These are phyloP conservation scores for Sitta europaea DNA, from an alignment of 2,113 vertebrate species.

Conservation along the genomic window DNA sequence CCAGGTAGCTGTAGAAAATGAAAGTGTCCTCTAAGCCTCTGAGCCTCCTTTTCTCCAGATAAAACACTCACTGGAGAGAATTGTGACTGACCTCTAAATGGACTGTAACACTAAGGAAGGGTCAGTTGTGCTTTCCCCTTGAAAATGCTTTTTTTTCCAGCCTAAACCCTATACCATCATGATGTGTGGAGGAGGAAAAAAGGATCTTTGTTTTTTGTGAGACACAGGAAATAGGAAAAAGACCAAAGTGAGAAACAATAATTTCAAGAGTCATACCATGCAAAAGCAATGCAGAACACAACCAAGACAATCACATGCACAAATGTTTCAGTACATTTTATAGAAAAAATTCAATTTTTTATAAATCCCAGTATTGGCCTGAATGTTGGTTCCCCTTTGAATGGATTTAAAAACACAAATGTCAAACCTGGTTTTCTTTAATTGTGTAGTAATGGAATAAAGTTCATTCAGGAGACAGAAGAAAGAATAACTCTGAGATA, in stretches of 20 bases:
- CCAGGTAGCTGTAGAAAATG: neutral
- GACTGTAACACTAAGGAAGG: neutral
- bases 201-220: neutral
- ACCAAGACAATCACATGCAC: neutral
- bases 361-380: neutral
- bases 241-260: neutral
- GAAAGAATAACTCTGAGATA: conserved; percentile 52
- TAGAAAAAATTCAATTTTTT: neutral
- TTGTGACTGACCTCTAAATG: neutral
- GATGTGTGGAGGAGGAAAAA: neutral
- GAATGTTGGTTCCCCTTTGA: neutral
- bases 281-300: neutral
- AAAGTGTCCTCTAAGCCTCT: neutral
- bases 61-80: neutral
- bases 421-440: conserved; percentile 61
- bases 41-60: neutral
- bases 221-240: neutral
- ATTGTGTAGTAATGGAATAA: conserved; percentile 57
- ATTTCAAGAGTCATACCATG: neutral
- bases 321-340: neutral
- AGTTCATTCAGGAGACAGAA: conserved; percentile 65
- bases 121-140: neutral
- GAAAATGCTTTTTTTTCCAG: neutral
- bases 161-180: neutral
- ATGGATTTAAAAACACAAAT: conserved; percentile 30